phyloP scores from a whole-genome alignment of 2,888 invertebrate genomes.

The Asteroscopus sphinx region DNA sequence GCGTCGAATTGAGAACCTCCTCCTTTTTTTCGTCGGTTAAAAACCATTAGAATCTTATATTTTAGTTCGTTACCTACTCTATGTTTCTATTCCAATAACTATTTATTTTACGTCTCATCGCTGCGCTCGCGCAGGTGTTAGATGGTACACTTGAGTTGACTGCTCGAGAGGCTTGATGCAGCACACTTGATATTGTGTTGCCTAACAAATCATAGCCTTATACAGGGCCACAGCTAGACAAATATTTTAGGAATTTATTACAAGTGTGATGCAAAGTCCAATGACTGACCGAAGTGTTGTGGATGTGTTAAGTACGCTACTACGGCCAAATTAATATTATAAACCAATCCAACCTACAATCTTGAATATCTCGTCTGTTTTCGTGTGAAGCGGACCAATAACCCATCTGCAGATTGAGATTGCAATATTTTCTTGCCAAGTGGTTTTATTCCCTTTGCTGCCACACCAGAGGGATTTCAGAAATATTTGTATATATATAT shows the following conservation, averaged over 20 bases:
- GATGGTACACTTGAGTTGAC: constrained; percentile 43
- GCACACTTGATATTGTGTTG: constrained; percentile 15
- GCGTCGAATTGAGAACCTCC: no score
- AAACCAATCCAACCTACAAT: no score
- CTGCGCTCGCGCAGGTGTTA: constrained; percentile 43
- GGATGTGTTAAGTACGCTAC: background rate
- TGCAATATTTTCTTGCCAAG: no score
- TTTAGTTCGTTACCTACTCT: background rate
- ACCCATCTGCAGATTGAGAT: no score
- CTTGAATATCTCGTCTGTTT: no score
- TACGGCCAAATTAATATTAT: no score
- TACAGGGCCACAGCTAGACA: constrained; percentile 1
- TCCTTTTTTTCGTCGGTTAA: no score
- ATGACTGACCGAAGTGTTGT: background rate
- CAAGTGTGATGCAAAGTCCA: background rate
- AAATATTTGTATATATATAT: no score
- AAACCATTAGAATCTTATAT: no score
- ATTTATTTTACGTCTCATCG: constrained; percentile 21
- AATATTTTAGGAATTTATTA: constrained; percentile 24
- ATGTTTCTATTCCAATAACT: background rate
- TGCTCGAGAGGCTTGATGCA: constrained; percentile 36
- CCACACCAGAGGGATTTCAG: no score
- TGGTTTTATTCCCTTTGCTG: no score
- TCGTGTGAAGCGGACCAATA: no score
- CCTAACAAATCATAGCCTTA: constrained; percentile 11